Conservation (phyloP, 1,140 invertebrate genomes). For the Drosophila kurseongensis region DNA sequence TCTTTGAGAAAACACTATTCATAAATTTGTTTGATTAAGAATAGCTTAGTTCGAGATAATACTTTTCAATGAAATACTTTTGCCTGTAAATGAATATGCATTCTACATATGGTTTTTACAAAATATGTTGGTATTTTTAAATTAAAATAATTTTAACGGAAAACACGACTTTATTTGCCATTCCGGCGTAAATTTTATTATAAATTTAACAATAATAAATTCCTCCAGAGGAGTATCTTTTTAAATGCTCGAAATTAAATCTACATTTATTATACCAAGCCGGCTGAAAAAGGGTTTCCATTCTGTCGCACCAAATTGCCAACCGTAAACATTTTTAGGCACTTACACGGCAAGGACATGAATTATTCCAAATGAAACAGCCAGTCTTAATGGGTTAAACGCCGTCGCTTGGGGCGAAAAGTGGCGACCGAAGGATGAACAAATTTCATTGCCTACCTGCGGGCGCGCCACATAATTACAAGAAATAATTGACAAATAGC, state of each 20-base stretch:
- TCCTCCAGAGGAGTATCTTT: slow-evolving; percentile 22
- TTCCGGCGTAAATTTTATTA: background rate
- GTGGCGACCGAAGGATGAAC: slow-evolving; percentile 28
- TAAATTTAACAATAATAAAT: slow-evolving; percentile 23
- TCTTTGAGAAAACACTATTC: too few relatives aligned
- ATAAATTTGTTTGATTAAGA: too few relatives aligned
- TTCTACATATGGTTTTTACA: background rate
- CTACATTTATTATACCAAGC: slow-evolving; percentile 27
- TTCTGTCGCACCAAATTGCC: slow-evolving; percentile 22
- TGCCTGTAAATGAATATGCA: too few relatives aligned
- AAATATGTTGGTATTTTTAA: background rate
- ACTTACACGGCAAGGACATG: slow-evolving; percentile 18
- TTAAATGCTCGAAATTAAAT: slow-evolving; percentile 38
- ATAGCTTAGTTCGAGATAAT: background rate
- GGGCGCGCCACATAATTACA: slow-evolving; percentile 44
- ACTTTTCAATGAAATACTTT: too few relatives aligned
- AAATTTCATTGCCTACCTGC: slow-evolving; percentile 44
- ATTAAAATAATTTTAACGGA: slow-evolving; percentile 2
- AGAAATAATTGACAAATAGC: slow-evolving; percentile 48
- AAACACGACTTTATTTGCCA: background rate
- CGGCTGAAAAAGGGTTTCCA: slow-evolving; percentile 6
- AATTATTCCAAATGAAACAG: slow-evolving; percentile 24
- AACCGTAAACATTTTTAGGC: slow-evolving; percentile 38
- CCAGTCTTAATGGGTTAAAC: slow-evolving; percentile 32
- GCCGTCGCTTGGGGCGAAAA: slow-evolving; percentile 25